phyloP scores from a whole-genome alignment of 2,113 vertebrate species.

The Sarotherodon lohbergeri region DNA sequence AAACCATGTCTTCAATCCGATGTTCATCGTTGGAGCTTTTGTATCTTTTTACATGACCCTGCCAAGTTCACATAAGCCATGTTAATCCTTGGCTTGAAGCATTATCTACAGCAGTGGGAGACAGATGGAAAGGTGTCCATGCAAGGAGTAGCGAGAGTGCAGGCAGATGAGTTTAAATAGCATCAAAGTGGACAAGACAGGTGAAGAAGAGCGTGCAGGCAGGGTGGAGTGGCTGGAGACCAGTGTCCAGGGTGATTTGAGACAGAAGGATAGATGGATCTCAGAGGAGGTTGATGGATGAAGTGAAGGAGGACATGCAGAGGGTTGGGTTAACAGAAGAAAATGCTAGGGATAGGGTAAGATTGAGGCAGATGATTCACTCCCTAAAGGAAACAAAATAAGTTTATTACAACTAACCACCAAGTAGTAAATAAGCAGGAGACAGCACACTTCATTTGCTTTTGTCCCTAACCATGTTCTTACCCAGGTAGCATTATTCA shows the following conservation, averaged over 20 bases:
- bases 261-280: neutral
- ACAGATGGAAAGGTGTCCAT: neutral
- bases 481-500: constrained; percentile 87
- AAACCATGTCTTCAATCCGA: constrained; percentile 91
- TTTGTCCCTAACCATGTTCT: constrained; percentile 72
- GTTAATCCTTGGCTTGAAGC: neutral
- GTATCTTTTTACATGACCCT: constrained; percentile 81
- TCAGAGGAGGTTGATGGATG: neutral
- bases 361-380: neutral
- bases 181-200: neutral
- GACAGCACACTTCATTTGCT: neutral
- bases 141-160: neutral
- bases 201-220: neutral
- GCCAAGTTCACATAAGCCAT: neutral
- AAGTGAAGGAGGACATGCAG: neutral
- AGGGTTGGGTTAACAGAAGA: neutral
- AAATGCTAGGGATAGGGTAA: neutral
- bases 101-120: neutral
- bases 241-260: neutral
- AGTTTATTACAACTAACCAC: neutral
- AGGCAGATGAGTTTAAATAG: neutral
- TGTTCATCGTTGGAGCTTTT: constrained; percentile 90
- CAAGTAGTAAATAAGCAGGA: neutral
- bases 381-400: accelerated
- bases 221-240: neutral